Base-by-base conservation (phyloP, 2,888 invertebrate species). In the Ariolimax columbianus region DNA sequence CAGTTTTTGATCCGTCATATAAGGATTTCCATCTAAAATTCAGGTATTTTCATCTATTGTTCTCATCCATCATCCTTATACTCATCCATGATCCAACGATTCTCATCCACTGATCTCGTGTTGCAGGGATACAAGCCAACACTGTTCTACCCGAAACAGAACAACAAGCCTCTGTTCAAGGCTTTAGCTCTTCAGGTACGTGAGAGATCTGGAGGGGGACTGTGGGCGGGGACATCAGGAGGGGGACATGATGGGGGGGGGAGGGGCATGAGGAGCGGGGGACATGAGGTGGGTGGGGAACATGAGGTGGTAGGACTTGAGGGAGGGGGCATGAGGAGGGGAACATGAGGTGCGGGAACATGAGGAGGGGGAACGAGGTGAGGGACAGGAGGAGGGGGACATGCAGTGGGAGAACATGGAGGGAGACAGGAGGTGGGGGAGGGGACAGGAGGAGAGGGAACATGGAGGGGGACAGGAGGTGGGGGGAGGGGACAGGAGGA, bases 81-180 rank as follows among this genome's bases (percentile, higher is more conserved):
- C n/a, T n/a, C n/a, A n/a, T n/a, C n/a, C n/a, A n/a, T n/a, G n/a
- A n/a, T n/a, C n/a, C n/a, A n/a, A n/a, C n/a, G n/a, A n/a, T n/a
- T n/a, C n/a, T n/a, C n/a, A n/a, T n/a, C 9, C 55, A 55, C 17
- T 55, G 17, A 11, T 55, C 3, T 55, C 23, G 55, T 55, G 2
- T 30, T 40, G 63, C 90, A 95, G 95, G 97, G 98, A n/a, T 99
- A 97, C 93, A 93, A 94, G 40, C 96, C 97, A 0, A 95, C 95
- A 3, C 94, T 98, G 70, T 97, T 96, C 92, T 98, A 98, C 94
- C 98, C 99, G 0, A 98, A 98, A 94, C 95, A 96, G 90, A 97
- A 97, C 1, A 96, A 96, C 83, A 97, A 97, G 91, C 95, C 95
- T 19, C 94, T 99, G 4, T 99, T 97, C 94, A 95, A 97, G 88